Conservation (phyloP, 2,888 invertebrate genomes). For the Ormyrus thymus region DNA sequence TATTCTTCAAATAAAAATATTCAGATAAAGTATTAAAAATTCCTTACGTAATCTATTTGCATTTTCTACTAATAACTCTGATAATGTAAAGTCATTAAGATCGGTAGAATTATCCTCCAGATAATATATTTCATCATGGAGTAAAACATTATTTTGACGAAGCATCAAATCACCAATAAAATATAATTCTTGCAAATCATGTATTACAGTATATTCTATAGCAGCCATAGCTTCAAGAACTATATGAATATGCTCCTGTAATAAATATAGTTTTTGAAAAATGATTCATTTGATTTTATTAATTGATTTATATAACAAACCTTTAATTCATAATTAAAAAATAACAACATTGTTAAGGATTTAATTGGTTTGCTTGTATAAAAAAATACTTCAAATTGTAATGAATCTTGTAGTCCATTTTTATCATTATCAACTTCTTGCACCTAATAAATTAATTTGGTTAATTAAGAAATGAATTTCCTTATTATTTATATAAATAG, state of each 20-base stretch:
- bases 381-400: conserved; percentile 69
- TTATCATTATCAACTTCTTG: conserved; percentile 67
- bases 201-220: conserved; percentile 63
- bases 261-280: background rate
- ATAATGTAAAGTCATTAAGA: conserved; percentile 60
- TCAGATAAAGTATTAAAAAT: background rate
- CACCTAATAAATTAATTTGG: conserved; percentile 60
- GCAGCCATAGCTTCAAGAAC: conserved; percentile 66
- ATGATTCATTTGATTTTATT: background rate
- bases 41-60: conserved; percentile 65
- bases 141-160: conserved; percentile 66
- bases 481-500: background rate
- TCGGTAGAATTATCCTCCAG: conserved; percentile 64
- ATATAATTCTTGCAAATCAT: conserved; percentile 65
- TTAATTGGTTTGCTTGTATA: conserved; percentile 66
- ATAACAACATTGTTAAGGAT: conserved; percentile 65
- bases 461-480: background rate
- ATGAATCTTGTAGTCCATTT: conserved; percentile 67
- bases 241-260: conserved; percentile 66
- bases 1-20: background rate
- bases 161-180: conserved; percentile 68
- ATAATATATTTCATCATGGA: conserved; percentile 63
- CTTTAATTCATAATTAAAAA: conserved; percentile 69
- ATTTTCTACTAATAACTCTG: conserved; percentile 64
- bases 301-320: conserved; percentile 57